Base-by-base conservation (phyloP, 2,797 vertebrate genomes). In the Oceanodroma leucorhoa region DNA sequence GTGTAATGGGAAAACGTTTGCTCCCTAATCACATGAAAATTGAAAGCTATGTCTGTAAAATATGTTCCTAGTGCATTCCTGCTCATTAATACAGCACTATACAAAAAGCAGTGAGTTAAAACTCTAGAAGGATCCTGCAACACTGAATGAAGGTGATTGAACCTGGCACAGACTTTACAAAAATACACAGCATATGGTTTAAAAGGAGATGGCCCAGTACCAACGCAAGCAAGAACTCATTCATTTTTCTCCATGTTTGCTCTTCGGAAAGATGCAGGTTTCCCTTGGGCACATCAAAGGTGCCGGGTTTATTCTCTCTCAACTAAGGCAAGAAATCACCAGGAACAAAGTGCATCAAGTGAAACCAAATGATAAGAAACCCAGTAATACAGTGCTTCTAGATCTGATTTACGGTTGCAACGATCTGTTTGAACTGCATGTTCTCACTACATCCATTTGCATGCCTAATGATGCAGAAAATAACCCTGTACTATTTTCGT, bases 391-490 rank as follows among this genome's bases (percentile, higher is more conserved):
- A n/a, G 78, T 3, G 43, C 71, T 83, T 36, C 89, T 55, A 57
- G 83, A 62, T 36, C 91, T 55, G 73, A 80, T 95, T 96, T 95
- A 94, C 95, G 86, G 92, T 89, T 86, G 83, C 55, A 94, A 95
- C 34, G 78, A 95, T 88, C 92, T 94, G 91, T 94, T 89, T 81
- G 84, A 97, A 95, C 75, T 88, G 95, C 91, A 96, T 57, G n/a
- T 95, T 92, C 96, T 96, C 94, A 94, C 92, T 96, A 91, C 81
- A 90, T 72, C 87, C 67, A 94, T 97, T 90, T 90, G 93, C 93
- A 94, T 75, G 93, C 92, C 87, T 96, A 97, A 97, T 93, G 92
- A 94, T 93, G 94, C 93, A 96, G 92, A 96, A 96, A 96, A 97
- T 94, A 97, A 90, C 94, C 86, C 89, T 29, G 80, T 65, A 60